These are phyloP conservation scores for Borostomias antarcticus DNA, from an alignment of 2,797 vertebrate genomes.

Conservation along the genomic window DNA sequence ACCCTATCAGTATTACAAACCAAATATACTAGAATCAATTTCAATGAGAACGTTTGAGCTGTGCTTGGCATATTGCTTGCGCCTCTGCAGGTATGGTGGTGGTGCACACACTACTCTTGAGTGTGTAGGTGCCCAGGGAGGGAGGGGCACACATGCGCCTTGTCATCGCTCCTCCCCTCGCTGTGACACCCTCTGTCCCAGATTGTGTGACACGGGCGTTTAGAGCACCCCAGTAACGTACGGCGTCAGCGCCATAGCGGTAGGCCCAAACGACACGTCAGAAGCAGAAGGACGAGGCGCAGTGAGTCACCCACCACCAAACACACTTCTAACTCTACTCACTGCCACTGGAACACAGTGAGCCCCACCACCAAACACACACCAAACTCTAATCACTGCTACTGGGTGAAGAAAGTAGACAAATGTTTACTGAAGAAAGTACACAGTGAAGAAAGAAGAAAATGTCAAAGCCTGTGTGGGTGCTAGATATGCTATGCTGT, in stretches of 20 bases:
- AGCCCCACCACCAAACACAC: not conserved
- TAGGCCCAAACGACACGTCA: no score
- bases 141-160: conserved; percentile 31
- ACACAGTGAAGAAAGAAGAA: no score
- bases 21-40: not conserved
- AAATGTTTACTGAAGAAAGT: not conserved
- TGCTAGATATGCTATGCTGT: no score
- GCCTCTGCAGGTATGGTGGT: conserved; percentile 13
- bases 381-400: not conserved
- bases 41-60: not conserved
- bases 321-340: no score
- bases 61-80: not conserved
- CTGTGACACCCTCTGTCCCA: conserved; percentile 52
- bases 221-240: conserved; percentile 50
- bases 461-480: no score
- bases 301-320: no score
- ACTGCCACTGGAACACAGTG: not conserved
- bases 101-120: no score
- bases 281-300: no score
- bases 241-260: conserved; percentile 50
- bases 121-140: conserved; percentile 10
- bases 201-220: conserved; percentile 47
- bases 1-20: no score
- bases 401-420: not conserved
- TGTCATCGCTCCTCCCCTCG: conserved; percentile 50